Conservation (phyloP, 2,113 vertebrate genomes). For the Passer domesticus region DNA sequence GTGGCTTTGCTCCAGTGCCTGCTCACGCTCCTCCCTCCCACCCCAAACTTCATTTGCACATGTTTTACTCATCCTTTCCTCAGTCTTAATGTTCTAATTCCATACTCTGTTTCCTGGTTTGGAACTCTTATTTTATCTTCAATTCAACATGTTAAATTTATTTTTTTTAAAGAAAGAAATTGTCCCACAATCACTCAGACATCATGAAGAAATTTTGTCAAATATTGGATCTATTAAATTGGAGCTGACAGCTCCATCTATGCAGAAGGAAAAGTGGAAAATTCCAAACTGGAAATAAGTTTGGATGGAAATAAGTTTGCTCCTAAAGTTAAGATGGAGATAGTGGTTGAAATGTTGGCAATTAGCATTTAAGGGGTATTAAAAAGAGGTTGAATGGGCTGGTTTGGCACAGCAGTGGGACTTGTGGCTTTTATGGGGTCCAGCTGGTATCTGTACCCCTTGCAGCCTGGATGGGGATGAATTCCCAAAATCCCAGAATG, state of each 20-base stretch:
- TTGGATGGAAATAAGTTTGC: neutral
- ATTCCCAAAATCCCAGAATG: neutral
- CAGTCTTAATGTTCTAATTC: neutral
- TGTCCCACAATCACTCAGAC: neutral
- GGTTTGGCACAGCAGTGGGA: neutral
- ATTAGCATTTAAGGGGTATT: neutral
- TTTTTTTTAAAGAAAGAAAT: neutral
- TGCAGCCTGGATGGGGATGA: neutral
- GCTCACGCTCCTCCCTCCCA: neutral
- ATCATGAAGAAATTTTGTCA: neutral
- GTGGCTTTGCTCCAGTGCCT: neutral
- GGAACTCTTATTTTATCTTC: neutral
- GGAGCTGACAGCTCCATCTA: neutral
- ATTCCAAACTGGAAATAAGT: neutral
- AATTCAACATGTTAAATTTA: neutral
- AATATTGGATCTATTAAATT: neutral
- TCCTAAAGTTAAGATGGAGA: neutral
- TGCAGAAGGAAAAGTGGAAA: neutral
- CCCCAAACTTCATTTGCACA: neutral
- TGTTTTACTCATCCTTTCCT: neutral
- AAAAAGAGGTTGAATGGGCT: neutral
- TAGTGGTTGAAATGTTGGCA: neutral
- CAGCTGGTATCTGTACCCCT: neutral
- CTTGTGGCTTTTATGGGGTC: accelerated
- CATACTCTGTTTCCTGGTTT: neutral